Base-by-base conservation (phyloP, 2,113 vertebrate genomes). In the Tor tambroides region DNA sequence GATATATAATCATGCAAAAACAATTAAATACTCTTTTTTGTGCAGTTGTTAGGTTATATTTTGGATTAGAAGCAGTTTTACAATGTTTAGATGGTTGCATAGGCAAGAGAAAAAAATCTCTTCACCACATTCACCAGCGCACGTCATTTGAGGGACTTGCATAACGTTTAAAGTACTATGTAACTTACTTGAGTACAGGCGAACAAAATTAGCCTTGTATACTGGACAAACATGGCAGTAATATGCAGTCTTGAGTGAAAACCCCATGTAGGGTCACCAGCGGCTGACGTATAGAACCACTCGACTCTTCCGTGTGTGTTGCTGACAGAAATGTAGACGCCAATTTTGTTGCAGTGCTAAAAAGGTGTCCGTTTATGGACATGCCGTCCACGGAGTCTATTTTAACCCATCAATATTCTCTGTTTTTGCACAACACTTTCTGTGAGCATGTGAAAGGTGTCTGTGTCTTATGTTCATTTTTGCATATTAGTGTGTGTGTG, bases 341-440 rank as follows among this genome's bases (percentile, higher is more conserved):
- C 43, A 84, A 87, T 89, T 88, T 41, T 83, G 83, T 85, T 85
- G 23, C 78, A 56, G 54, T 75, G 72, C 56, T 19, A 84, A 83
- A 87, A 89, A 75, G 79, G 19, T 28, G 41, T 51, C 91, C 85
- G 26, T 90, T 88, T 88, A 92, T 89, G 89, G 90, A 81, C 85
- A 81, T 89, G 67, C 74, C 49, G 26, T 81, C 81, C 21, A 63
- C 65, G 59, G 86, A 87, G 92, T 84, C 91, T 93, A 92, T 91
- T 93, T 92, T 92, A 91, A 91, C 90, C 79, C 46, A 11, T 83
- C 51, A 85, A 84, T 79, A 35, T 67, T 83, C 87, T 89, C 63
- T 56, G 67, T 49, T 21, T 80, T 69, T 69, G 14, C 43, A 30
- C 51, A 63, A 80, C 85, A n/a, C 76, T 80, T 72, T 7, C 5